A percentile compares a stretch with the other conserved stretches of the same genome.
phyloP scores from a whole-genome alignment of 1,140 invertebrate genomes.

The Anthonomus grandis region DNA sequence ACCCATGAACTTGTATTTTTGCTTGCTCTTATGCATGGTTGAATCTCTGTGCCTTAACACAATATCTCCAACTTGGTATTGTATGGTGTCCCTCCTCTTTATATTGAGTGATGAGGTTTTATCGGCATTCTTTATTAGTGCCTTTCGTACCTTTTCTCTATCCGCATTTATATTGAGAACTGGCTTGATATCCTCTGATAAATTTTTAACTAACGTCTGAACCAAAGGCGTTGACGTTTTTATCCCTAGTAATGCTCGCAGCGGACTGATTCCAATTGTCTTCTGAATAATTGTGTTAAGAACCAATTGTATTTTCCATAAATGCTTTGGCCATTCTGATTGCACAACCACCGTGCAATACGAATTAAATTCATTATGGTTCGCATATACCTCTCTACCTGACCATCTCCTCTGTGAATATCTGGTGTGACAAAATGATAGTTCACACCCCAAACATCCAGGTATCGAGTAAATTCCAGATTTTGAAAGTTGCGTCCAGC shows the following conservation, averaged over 20 bases:
- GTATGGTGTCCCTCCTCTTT: not conserved
- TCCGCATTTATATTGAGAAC: constrained; percentile 3
- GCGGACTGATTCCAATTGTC: constrained; percentile 13
- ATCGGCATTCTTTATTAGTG: not conserved
- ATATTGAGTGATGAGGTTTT: not conserved
- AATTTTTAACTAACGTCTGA: constrained; percentile 2
- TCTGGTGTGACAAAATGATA: constrained; percentile 21
- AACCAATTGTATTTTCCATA: constrained; percentile 25
- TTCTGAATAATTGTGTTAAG: constrained; percentile 23
- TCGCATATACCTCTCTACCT: constrained; percentile 39
- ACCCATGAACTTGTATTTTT: constrained; percentile 4
- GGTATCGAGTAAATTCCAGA: not conserved
- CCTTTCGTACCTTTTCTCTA: constrained; percentile 4
- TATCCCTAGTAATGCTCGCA: constrained; percentile 14
- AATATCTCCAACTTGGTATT: constrained; percentile 11
- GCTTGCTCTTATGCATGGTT: constrained; percentile 11
- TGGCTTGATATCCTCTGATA: constrained; percentile 1
- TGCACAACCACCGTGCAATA: constrained; percentile 23
- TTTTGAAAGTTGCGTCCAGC: constrained; percentile 5
- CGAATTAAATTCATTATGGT: constrained; percentile 41
- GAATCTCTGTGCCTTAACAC: constrained; percentile 15
- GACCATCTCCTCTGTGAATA: constrained; percentile 38
- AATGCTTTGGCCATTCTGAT: constrained; percentile 40
- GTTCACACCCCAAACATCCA: not conserved
- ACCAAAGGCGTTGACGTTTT: constrained; percentile 6